phyloP scores from a whole-genome alignment of 2,797 vertebrate species.

The Poecilia velifera region DNA sequence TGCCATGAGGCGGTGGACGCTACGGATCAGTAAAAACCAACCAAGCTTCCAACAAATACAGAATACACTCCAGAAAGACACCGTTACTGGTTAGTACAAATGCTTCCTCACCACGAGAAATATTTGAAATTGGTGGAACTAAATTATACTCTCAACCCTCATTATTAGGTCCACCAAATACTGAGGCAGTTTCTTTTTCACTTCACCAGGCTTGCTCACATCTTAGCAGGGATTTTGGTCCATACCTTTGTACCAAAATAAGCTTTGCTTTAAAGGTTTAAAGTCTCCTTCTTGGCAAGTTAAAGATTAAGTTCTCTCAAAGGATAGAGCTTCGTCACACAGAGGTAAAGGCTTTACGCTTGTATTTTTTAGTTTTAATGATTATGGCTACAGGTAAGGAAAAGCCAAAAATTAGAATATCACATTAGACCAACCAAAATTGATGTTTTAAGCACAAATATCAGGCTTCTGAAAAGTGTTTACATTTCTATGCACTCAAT shows the following conservation, averaged over 20 bases:
- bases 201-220: neutral
- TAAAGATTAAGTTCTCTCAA: neutral
- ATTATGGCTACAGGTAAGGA: too few species aligned
- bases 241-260: neutral
- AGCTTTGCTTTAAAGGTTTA: neutral
- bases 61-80: neutral
- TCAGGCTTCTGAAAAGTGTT: too few species aligned
- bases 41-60: neutral
- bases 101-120: neutral
- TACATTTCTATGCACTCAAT: too few species aligned
- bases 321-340: too few species aligned
- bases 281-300: neutral
- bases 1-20: conserved; percentile 13
- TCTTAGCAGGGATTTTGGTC: neutral
- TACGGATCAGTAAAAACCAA: conserved; percentile 21
- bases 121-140: neutral
- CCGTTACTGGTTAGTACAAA: neutral
- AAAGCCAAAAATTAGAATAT: too few species aligned
- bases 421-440: too few species aligned
- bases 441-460: too few species aligned
- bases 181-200: neutral
- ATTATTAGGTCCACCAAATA: neutral
- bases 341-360: too few species aligned
- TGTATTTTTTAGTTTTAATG: too few species aligned
- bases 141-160: neutral